Evolutionary conservation across 1,140 invertebrate genomes (phyloP), one percentile per base, ranked within the genome.

Genomic region (Platyscapa corneri): DNA sequence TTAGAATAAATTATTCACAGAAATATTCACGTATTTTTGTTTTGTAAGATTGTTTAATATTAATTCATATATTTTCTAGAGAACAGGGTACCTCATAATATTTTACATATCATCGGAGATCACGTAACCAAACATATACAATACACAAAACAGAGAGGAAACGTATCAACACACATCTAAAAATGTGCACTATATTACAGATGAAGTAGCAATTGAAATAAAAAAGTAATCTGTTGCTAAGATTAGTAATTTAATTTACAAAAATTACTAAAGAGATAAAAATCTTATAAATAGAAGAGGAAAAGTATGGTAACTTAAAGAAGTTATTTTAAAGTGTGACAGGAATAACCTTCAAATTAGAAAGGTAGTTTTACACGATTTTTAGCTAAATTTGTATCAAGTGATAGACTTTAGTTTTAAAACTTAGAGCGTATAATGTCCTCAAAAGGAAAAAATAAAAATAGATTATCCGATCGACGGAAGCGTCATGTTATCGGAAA

Each of bases 401-500:
- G 0, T 77, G 60, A 74, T 79, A 39, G 34, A 84, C 78, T 81
- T 49, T 12, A 72, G 18, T 46, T 80, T 80, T 46, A n/a, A 8
- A 84, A 32, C 70, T 84, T 46, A 16, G 37, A 83, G 18, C 32
- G 16, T 1, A 67, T 14, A 70, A 93, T 93, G 92, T 93, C 92
- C n/a, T 87, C 89, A 16, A 88, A 88, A 65, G 87, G 89, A 18
- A 92, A 91, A 37, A 92, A 90, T 67, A 93, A 91, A 87, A 89
- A 87, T 27, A 92, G 88, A 87, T 85, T 90, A 75, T 72, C 87
- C 1, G 89, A 88, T 20, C 89, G 86, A 74, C 87, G 90, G 81
- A 89, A 91, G 79, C 88, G 91, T 30, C 88, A 90, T 65, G 89
- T 91, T 2, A 75, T 93, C 34, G 89, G 91, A 18, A 93, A 93